Evolutionary conservation across 1,140 invertebrate species (phyloP).

Genomic region (Hermetia illucens): DNA sequence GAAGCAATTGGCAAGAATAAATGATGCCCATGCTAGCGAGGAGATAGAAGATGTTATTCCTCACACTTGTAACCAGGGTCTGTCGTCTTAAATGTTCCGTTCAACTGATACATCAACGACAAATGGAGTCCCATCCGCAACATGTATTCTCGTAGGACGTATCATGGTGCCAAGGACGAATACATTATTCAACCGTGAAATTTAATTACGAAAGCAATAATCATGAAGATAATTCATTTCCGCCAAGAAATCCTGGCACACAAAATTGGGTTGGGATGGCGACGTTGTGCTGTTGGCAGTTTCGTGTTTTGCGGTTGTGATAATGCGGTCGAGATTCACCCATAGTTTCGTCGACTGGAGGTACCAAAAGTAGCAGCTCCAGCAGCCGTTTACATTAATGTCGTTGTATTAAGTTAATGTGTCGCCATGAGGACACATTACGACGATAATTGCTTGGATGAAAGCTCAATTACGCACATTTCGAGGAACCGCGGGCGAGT

Average conservation of each 20-base stretch:
- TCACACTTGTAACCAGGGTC: no score
- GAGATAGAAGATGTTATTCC: no score
- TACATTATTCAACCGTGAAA: background rate
- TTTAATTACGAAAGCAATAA: background rate
- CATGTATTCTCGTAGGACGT: background rate
- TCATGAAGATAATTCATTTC: background rate
- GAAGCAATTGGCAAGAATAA: background rate
- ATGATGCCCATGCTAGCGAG: no score
- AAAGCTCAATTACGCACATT: slow-evolving; percentile 1
- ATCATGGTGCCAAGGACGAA: background rate
- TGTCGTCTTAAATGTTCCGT: no score
- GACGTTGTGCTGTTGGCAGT: background rate
- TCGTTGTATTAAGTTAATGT: background rate
- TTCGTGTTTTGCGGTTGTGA: background rate
- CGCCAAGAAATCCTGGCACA: no score
- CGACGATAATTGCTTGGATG: background rate
- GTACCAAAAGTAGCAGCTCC: no score
- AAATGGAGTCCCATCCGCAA: no score
- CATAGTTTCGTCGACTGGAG: no score
- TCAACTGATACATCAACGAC: no score
- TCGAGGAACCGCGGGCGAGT: no score
- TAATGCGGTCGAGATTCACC: background rate
- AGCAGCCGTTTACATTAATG: background rate
- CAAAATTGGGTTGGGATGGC: background rate
- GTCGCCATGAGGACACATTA: background rate